These are phyloP conservation scores for Mobula birostris DNA, from an alignment of 2,113 vertebrate genomes.

Conservation along the genomic window DNA sequence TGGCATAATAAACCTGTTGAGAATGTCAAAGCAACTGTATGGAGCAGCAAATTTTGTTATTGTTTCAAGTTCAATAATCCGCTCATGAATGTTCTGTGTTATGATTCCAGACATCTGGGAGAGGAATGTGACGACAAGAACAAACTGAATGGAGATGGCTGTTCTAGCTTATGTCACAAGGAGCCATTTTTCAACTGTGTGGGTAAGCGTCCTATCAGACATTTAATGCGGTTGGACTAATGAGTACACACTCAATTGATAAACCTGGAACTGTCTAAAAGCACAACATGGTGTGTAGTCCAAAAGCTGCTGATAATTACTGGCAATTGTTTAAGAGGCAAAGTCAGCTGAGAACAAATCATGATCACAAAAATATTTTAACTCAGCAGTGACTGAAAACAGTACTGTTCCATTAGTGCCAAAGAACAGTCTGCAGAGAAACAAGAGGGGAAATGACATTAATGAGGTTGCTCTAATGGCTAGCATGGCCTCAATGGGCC, in stretches of 20 bases:
- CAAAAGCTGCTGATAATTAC: background rate
- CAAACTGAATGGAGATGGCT: conserved; percentile 84
- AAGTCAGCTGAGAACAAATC: background rate
- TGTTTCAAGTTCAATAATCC: background rate
- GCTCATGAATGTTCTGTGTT: conserved; percentile 38
- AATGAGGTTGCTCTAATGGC: too few relatives aligned
- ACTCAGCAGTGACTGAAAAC: background rate
- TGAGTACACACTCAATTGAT: background rate
- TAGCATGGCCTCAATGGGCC: too few relatives aligned
- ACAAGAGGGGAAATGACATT: too few relatives aligned
- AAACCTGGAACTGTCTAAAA: background rate
- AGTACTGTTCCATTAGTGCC: background rate
- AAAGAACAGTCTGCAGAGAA: too few relatives aligned
- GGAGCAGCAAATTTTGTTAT: background rate
- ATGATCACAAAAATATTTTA: background rate
- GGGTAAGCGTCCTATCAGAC: conserved; percentile 64
- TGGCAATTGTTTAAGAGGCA: background rate
- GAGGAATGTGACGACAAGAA: conserved; percentile 96
- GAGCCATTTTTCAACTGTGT: conserved; percentile 90
- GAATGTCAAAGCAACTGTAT: background rate
- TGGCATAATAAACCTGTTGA: background rate
- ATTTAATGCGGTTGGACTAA: background rate
- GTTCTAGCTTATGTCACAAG: conserved; percentile 83
- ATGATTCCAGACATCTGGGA: conserved; percentile 65
- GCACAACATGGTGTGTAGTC: background rate